These are phyloP conservation scores for Protonemura montana DNA, from an alignment of 2,888 invertebrate genomes.

Conservation along the genomic window DNA sequence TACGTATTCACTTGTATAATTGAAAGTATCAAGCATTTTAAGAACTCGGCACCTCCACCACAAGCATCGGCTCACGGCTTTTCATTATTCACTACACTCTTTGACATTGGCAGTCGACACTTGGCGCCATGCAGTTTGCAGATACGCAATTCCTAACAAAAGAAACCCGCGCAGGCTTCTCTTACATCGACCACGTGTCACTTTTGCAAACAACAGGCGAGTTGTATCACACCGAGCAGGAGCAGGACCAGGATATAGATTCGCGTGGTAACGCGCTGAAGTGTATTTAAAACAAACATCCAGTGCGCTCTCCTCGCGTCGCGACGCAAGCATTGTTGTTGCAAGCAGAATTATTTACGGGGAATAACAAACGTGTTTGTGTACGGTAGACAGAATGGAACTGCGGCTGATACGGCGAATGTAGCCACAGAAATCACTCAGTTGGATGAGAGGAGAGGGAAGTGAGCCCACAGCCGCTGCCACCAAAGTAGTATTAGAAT, in stretches of 20 bases:
- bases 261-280: not conserved
- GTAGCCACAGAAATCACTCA: not conserved
- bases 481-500: not conserved
- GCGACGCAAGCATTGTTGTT: constrained; percentile 12
- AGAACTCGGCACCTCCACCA: too few species aligned
- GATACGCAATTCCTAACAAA: not conserved
- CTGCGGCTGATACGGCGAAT: not conserved
- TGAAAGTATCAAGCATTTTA: too few species aligned
- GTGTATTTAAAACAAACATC: not conserved
- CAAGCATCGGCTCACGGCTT: too few species aligned
- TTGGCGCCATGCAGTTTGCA: not conserved
- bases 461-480: not conserved
- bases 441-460: not conserved
- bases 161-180: not conserved
- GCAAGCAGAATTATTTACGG: not conserved
- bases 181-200: not conserved
- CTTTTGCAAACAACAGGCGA: not conserved
- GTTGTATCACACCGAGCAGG: not conserved
- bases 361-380: not conserved
- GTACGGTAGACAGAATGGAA: not conserved
- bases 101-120: not conserved
- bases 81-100: not conserved
- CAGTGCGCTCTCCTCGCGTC: not conserved
- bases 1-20: too few species aligned
- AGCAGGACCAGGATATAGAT: not conserved